These are phyloP conservation scores for Ptychoptera albimana DNA, from an alignment of 2,888 invertebrate species.

Conservation along the genomic window DNA sequence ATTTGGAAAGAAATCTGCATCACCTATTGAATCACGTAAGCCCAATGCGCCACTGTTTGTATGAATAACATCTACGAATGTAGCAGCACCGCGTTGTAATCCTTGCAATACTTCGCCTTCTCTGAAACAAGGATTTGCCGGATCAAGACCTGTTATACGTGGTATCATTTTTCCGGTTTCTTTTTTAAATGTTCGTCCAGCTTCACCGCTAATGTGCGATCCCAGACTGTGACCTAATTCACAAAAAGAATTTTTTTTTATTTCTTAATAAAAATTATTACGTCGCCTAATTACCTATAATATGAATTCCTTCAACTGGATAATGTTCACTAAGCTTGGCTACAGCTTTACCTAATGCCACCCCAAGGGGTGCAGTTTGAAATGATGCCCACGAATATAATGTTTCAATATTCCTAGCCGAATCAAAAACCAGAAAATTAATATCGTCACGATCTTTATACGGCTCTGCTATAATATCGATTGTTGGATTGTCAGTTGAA, in stretches of 20 bases:
- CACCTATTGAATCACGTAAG: slow-evolving; percentile 20
- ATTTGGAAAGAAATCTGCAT: slow-evolving; percentile 25
- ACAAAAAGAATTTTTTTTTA: too few species aligned
- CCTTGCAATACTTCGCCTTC: slow-evolving; percentile 18
- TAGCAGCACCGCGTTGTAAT: slow-evolving; percentile 21
- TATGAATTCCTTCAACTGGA: slow-evolving; percentile 8
- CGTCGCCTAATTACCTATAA: slow-evolving; percentile 7
- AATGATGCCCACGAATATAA: slow-evolving; percentile 11
- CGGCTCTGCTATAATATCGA: slow-evolving; percentile 21
- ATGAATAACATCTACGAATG: slow-evolving; percentile 24
- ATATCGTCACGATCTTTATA: slow-evolving; percentile 24
- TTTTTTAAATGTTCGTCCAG: slow-evolving; percentile 20
- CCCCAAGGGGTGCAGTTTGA: slow-evolving; percentile 9
- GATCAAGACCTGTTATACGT: slow-evolving; percentile 26
- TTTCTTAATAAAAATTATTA: too few species aligned
- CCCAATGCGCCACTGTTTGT: slow-evolving; percentile 23
- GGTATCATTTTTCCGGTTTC: slow-evolving; percentile 19
- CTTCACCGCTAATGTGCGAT: slow-evolving; percentile 25
- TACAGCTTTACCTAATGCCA: slow-evolving; percentile 6
- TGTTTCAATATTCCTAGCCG: slow-evolving; percentile 9
- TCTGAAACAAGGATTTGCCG: slow-evolving; percentile 27
- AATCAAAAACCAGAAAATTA: slow-evolving; percentile 20
- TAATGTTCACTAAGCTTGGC: background rate
- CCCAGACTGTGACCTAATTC: slow-evolving; percentile 11
- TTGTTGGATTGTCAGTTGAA: slow-evolving; percentile 18